These are phyloP conservation scores for Lithobates sylvaticus DNA, from an alignment of 2,797 vertebrate genomes.

Conservation along the genomic window DNA sequence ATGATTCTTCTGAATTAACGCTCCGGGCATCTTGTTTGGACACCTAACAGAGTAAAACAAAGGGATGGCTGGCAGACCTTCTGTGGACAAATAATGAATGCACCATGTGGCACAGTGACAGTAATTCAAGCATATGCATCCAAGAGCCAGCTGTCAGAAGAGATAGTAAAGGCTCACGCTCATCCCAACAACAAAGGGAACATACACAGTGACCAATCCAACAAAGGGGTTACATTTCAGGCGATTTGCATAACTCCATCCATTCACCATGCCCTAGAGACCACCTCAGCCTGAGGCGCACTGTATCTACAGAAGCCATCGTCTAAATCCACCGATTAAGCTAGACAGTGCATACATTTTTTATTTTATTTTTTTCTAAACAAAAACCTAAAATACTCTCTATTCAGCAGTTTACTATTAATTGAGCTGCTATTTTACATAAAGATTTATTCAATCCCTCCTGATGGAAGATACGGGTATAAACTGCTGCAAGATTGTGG, in stretches of 20 bases:
- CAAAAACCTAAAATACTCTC: no score
- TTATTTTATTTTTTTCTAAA: no score
- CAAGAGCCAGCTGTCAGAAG: conserved; percentile 21
- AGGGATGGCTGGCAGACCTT: neutral
- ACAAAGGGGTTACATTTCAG: conserved; percentile 4
- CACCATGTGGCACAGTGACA: neutral
- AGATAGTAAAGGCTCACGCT: neutral
- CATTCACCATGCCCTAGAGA: no score
- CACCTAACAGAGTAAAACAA: neutral
- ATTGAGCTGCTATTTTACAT: no score
- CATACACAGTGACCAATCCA: neutral
- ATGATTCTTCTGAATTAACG: neutral
- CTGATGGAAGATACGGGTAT: no score
- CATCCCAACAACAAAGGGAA: conserved; percentile 18
- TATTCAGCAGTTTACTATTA: no score
- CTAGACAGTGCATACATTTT: no score
- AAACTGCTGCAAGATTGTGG: no score
- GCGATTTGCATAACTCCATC: neutral
- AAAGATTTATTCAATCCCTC: no score
- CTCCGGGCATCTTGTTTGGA: neutral
- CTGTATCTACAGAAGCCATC: no score
- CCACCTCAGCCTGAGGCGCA: no score
- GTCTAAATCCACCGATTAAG: no score
- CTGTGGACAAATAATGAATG: neutral
- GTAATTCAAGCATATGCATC: conserved; percentile 9